Base-by-base conservation (phyloP, 2,797 vertebrate species). In the Falco cherrug region DNA sequence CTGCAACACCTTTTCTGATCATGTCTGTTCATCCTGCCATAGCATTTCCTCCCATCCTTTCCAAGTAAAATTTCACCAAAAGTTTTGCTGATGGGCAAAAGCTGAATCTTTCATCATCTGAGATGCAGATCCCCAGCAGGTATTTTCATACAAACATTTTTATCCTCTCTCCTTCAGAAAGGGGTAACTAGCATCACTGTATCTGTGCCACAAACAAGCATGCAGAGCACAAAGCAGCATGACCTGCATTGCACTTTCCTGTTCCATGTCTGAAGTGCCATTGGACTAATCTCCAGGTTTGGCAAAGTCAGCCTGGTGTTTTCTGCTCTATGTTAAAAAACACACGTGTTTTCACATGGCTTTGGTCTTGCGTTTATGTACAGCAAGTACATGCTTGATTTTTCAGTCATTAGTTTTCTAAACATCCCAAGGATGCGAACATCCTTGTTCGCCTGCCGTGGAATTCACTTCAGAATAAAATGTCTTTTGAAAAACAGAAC, bases 331-430 rank as follows among this genome's bases (percentile, higher is more conserved):
- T 3, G 0, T 69, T 79, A 60, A 59, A 92, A 61, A 74, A 64
- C 8, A 37, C 1, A 0, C 0, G 0, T 28, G 12, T 54, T 75
- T 67, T 81, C 41, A 47, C 8, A 13, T 39, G 43, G 39, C 9
- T 87, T 84, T 78, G 78, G 53, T 87, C 13, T 6, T 77, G 31
- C 22, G 25, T 91, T 82, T 82, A 41, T 5, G 6, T 39, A 43
- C 29, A 54, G 21, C 18, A 84, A 87, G 14, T 24, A 6, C 31
- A 51, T 25, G 24, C 9, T 91, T 79, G 11, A 60, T 71, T 87
- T 48, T 75, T 87, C 15, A 79, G 53, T 31, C 24, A 5, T 64
- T 29, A 67, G 9, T 78, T 82, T 87, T 87, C 54, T 47, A 82
- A 89, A 60, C 15, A 68, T 35, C 31, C 26, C 26, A 59, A 71